Evolutionary conservation across 37 sponge, comb jelly and placozoan genomes (phyloP).

Genomic region (Geodia barretti): DNA sequence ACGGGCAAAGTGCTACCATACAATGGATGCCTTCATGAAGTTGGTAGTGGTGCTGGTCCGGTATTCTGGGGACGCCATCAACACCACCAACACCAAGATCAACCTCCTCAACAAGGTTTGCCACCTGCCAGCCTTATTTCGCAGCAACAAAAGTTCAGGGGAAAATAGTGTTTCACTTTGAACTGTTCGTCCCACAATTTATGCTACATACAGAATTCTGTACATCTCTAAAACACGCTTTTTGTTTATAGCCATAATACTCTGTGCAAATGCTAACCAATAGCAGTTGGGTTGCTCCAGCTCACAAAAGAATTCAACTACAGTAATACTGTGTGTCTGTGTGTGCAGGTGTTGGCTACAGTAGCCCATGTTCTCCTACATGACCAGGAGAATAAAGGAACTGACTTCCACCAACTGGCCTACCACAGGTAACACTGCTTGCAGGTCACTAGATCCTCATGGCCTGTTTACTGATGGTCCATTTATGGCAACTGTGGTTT

Average conservation of each 20-base stretch:
- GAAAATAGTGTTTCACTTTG: too few species aligned
- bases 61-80: constrained; percentile 86
- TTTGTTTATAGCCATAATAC: too few species aligned
- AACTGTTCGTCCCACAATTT: too few species aligned
- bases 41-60: constrained; percentile 94
- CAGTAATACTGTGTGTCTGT: too few species aligned
- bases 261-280: too few species aligned
- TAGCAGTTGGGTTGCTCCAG: too few species aligned
- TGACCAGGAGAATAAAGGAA: constrained; percentile 86
- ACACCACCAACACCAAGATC: constrained; percentile 78
- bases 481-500: neutral
- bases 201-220: too few species aligned
- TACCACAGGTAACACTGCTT: constrained; percentile 74
- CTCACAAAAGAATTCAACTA: neutral
- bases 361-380: constrained; percentile 86
- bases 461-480: neutral
- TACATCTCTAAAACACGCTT: too few species aligned
- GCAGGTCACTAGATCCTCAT: neutral
- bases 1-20: constrained; percentile 97
- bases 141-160: too few species aligned
- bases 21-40: constrained; percentile 98
- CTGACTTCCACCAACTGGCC: constrained; percentile 97
- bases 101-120: constrained; percentile 93
- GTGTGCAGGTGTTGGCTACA: constrained; percentile 76
- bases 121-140: too few species aligned